Conservation (phyloP, 2,888 invertebrate genomes). For the Arge pagana region DNA sequence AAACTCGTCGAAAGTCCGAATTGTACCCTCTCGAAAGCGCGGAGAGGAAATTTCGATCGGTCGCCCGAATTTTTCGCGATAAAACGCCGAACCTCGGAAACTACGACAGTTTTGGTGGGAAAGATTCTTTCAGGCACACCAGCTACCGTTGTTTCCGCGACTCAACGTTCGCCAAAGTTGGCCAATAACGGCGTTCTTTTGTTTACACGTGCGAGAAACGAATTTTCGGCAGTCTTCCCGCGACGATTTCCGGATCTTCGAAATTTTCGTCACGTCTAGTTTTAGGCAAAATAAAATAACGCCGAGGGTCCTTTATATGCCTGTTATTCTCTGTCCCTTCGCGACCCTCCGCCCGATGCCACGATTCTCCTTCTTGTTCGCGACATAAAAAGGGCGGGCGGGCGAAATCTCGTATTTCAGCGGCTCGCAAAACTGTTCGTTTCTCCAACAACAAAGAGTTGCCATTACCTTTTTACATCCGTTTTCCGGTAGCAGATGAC, state of each 20-base stretch:
- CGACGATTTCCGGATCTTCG: slow-evolving; percentile 8
- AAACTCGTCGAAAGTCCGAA: no score
- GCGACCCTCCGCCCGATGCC: slow-evolving; percentile 1
- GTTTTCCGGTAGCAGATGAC: no score
- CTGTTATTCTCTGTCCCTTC: slow-evolving; percentile 5
- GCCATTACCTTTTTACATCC: slow-evolving; percentile 8
- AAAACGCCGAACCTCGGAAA: no score
- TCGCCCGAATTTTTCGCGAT: no score
- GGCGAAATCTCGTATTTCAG: slow-evolving; percentile 3
- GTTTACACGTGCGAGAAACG: slow-evolving; percentile 13
- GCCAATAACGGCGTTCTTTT: slow-evolving; percentile 18
- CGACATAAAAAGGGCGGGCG: background rate
- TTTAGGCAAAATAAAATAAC: slow-evolving; percentile 13
- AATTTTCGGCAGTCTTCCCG: no score
- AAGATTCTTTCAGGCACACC: no score
- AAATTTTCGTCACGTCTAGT: slow-evolving; percentile 13
- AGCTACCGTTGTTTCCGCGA: no score
- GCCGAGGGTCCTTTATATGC: background rate
- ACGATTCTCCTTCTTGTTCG: slow-evolving; percentile 3
- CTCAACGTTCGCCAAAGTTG: no score
- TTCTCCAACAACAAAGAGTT: background rate
- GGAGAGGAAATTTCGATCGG: no score
- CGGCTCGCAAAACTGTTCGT: slow-evolving; percentile 1
- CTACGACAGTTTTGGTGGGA: no score
- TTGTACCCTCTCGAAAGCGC: no score